Evolutionary conservation across 2,888 invertebrate genomes (phyloP).

Genomic region (Deroplatys truncata): DNA sequence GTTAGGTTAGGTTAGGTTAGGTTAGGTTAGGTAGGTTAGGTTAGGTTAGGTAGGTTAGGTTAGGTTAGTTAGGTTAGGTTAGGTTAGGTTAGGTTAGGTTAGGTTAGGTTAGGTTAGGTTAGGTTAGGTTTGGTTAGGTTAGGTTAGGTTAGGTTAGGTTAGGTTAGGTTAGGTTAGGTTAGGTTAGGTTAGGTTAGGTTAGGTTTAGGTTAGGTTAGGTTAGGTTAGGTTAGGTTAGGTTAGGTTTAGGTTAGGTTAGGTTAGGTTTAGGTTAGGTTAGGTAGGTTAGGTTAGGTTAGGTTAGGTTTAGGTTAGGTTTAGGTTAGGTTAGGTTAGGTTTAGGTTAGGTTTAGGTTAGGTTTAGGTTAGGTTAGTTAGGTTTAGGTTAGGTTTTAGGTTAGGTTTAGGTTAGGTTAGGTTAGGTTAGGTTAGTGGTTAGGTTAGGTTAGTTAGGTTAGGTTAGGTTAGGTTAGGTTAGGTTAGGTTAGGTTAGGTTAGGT

Average conservation of each 20-base stretch:
- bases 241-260: not conserved
- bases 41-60: no score
- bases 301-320: not conserved
- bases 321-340: conserved; percentile 23
- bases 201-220: not conserved
- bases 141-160: not conserved
- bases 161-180: not conserved
- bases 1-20: no score
- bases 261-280: not conserved
- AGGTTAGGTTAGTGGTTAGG: no score
- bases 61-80: no score
- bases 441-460: no score
- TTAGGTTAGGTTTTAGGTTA: no score
- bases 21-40: no score
- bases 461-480: no score
- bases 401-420: no score
- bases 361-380: no score
- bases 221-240: not conserved
- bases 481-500: no score
- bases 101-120: not conserved
- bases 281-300: not conserved
- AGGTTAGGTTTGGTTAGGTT: not conserved
- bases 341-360: conserved; percentile 35
- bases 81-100: no score
- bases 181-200: not conserved